Evolutionary conservation across 2,797 vertebrate genomes (phyloP), one percentile per base, ranked within the genome.

Genomic region (Lepidocolaptes lacrymiger): DNA sequence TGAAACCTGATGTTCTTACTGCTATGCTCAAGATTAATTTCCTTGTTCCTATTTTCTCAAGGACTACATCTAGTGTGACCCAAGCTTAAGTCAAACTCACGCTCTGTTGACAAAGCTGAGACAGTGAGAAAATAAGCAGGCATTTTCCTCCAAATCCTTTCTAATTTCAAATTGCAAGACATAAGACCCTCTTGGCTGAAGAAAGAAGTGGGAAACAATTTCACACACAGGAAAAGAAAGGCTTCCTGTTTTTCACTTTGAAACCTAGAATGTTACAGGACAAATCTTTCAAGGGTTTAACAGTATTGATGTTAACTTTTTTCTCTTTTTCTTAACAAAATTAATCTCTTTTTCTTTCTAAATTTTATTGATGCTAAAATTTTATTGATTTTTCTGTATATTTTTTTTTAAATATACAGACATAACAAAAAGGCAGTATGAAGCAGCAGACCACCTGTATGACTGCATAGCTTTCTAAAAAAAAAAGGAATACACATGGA

Each of bases 1-100:
- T 61, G 36, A 78, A 68, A 0, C 0, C 26, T 28, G 37, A 0
- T 30, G 5, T 55, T 64, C 10, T 59, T 39, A 43, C 1, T 7
- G 6, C 9, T 28, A 3, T 24, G 9, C 14, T 58, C 4, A 79
- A 34, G 14, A 4, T 22, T 26, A 71, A 66, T 62, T 67, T 84
- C 6, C 2, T 30, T 71, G 16, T 39, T 72, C 11, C 10, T 3
- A 0, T 84, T 84, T 74, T 12, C 14, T 59, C 14, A 63, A 63
- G 43, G 4, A 39, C 14, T 52, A 2, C 0, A 2, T 64, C 27
- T 63, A n/a, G 43, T 2, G 6, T 19, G 12, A 18, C 8, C 26
- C 22, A 64, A 61, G 7, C 7, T 6, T 52, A 24, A 5, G 43
- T 82, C 14, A n/a, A 52, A 51, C 10, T 49, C 16, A 5, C 36